Base-by-base conservation (phyloP, 2,113 vertebrate species). In the Petromus typicus region DNA sequence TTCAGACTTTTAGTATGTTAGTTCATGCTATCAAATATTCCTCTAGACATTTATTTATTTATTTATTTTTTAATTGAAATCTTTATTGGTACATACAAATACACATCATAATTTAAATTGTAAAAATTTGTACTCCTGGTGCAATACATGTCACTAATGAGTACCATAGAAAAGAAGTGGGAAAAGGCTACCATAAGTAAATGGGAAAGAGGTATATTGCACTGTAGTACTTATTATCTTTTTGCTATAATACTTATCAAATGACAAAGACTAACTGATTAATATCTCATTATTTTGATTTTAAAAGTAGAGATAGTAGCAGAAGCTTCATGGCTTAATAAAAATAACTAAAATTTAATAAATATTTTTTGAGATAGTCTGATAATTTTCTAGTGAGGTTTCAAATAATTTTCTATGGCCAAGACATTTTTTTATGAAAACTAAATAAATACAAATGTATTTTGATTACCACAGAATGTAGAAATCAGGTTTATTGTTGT, bases 311-410 rank as follows among this genome's bases (percentile, higher is more conserved):
- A 61, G 75, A 48, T 56, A 86, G 12, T 40, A 89, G n/a, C 57
- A 34, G 56, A 93, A 87, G 40, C 20, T 75, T 25, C 61, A 34
- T 93, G 54, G 22, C 11, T 92, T 59, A 54, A 32, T 48, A 80
- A 43, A 1, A 89, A 9, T 45, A 92, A 93, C 22, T 94, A 59
- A 90, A 82, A 40, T 14, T 59, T 63, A 93, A 43, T 83, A 78
- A 82, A 86, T 67, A 8, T 2, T 81, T 79, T 56, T 75, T 92
- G 57, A 89, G 27, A 45, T 69, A 51, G 8, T 79, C 32, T 32
- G 25, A 75, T 4, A 27, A 32, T 83, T 97, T 84, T 40, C 25
- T 91, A 95, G 83, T 16, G 37, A 48, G 40, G 20, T 96, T 94
- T 89, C 56, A 83, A 91, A 6, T 23, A 91, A 84, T 80, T 67